Conservation (phyloP, 2,797 vertebrate species). For the Gephyroberyx darwinii region DNA sequence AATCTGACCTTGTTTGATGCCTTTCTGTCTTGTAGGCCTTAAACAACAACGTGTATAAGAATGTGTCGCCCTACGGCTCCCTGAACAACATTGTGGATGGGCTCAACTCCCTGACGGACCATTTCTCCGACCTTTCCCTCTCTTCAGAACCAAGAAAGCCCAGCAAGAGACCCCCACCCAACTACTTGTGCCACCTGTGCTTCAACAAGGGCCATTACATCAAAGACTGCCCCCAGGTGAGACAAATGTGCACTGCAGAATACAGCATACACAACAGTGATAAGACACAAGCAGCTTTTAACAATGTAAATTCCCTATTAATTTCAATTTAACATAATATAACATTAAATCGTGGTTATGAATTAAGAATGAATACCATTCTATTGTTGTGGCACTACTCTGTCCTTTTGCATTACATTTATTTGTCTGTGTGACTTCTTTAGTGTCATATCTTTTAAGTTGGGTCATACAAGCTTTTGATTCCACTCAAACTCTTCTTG, state of each 20-base stretch:
- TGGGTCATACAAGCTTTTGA: slow-evolving; percentile 39
- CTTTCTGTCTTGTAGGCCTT: slow-evolving; percentile 83
- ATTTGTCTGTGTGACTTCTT: slow-evolving; percentile 10
- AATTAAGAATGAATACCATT: neutral
- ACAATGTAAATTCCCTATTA: neutral
- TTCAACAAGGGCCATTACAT: slow-evolving; percentile 99
- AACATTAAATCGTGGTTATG: neutral
- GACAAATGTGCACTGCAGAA: slow-evolving; percentile 42
- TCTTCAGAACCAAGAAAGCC: slow-evolving; percentile 96
- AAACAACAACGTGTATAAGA: slow-evolving; percentile 95
- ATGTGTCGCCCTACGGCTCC: slow-evolving; percentile 94
- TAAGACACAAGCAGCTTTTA: neutral
- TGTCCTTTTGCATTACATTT: slow-evolving; percentile 11
- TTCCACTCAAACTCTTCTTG: slow-evolving; percentile 43
- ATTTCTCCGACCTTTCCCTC: slow-evolving; percentile 97
- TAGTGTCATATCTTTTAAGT: slow-evolving; percentile 17
- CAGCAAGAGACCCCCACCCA: slow-evolving; percentile 97
- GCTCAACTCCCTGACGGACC: slow-evolving; percentile 97
- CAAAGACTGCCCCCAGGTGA: slow-evolving; percentile 99
- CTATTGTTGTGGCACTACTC: neutral
- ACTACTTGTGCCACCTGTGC: slow-evolving; percentile 98
- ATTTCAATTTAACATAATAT: neutral
- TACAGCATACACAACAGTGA: neutral
- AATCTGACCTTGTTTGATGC: slow-evolving; percentile 7
- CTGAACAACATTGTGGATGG: slow-evolving; percentile 99